These are phyloP conservation scores for Parauchenoglanis ngamensis DNA, from an alignment of 2,797 vertebrate species.

Conservation along the genomic window DNA sequence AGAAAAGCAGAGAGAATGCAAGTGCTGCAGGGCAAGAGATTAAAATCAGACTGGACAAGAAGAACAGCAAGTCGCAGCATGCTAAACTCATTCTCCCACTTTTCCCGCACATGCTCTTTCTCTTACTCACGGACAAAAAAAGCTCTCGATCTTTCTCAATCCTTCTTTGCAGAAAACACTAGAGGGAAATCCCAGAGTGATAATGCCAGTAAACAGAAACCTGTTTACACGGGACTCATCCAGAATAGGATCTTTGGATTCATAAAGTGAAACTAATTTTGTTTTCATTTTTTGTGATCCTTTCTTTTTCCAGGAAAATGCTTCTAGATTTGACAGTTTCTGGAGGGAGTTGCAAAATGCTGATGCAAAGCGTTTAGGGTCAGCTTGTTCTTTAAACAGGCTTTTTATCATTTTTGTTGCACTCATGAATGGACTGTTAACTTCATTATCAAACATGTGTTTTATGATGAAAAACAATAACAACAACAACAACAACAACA, in stretches of 20 bases:
- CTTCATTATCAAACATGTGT: background rate
- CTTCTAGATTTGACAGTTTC: background rate
- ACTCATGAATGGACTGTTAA: background rate
- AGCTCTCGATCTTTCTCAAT: background rate
- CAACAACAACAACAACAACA: background rate
- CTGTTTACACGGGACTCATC: background rate
- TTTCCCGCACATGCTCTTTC: background rate
- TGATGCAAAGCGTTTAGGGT: background rate
- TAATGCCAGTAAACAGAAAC: constrained; percentile 6
- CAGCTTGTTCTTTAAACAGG: background rate
- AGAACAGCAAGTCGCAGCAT: constrained; percentile 18
- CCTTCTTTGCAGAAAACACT: background rate
- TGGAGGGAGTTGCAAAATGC: too few species aligned
- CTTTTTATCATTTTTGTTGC: background rate
- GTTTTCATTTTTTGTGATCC: background rate
- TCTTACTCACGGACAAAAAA: constrained; percentile 19
- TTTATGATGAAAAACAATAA: background rate
- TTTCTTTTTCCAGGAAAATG: background rate
- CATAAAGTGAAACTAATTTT: background rate
- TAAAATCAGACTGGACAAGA: constrained; percentile 38
- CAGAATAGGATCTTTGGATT: background rate
- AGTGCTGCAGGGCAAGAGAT: background rate
- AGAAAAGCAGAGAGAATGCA: constrained; percentile 1
- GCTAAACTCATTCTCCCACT: background rate
- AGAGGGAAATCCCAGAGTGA: background rate